Evolutionary conservation across 2,888 invertebrate genomes (phyloP).

Genomic region (Cartodere bifasciata): DNA sequence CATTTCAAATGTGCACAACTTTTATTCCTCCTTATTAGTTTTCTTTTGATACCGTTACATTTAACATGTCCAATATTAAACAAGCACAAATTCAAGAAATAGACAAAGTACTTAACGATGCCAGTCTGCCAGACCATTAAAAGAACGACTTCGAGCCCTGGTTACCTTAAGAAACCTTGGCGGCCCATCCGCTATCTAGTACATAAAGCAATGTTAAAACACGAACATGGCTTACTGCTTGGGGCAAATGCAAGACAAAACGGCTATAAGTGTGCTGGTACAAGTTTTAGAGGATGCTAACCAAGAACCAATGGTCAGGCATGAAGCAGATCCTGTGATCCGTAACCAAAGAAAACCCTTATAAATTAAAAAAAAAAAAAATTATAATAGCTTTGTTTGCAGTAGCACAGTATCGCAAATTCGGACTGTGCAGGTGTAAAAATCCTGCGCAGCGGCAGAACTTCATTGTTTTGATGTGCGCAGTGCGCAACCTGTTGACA

Average conservation of each 20-base stretch:
- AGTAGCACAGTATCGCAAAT: too few species aligned
- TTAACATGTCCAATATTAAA: too few species aligned
- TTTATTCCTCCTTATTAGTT: too few species aligned
- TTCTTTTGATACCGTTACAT: too few species aligned
- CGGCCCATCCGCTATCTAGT: constrained; percentile 63
- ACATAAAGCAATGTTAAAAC: constrained; percentile 78
- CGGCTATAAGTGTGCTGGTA: constrained; percentile 63
- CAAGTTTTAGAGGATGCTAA: constrained; percentile 60
- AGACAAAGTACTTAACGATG: constrained; percentile 61
- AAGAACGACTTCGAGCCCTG: constrained; percentile 87
- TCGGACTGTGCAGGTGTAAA: too few species aligned
- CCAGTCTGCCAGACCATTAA: constrained; percentile 61
- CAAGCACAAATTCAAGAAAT: constrained; percentile 46
- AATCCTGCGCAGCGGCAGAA: too few species aligned
- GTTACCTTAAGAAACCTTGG: constrained; percentile 88
- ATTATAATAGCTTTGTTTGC: too few species aligned
- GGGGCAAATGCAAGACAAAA: constrained; percentile 89
- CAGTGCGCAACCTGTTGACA: too few species aligned
- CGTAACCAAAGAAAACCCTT: too few species aligned
- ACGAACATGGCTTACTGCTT: constrained; percentile 96
- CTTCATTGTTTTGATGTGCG: too few species aligned
- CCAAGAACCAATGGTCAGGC: constrained; percentile 93
- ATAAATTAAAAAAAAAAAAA: too few species aligned
- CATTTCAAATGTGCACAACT: too few species aligned
- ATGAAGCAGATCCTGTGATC: constrained; percentile 94